Base-by-base conservation (phyloP, 2,888 invertebrate genomes). In the Yponomeuta evonymella region DNA sequence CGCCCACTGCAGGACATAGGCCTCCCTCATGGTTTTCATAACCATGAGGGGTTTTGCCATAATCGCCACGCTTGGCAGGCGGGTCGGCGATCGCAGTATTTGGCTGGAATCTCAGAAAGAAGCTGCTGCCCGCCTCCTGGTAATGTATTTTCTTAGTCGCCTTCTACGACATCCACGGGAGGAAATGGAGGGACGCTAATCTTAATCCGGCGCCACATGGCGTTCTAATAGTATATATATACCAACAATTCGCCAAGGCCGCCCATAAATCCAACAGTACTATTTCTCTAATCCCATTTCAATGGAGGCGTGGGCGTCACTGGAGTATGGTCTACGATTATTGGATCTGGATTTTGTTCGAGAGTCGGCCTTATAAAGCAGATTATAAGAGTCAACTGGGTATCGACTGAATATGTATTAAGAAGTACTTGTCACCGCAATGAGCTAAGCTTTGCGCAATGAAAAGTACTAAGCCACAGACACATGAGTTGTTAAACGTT, bases 221-320 rank as follows among this genome's bases (percentile, higher is more conserved):
- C 23, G 23, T 23, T 23, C 23, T 23, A 23, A 23, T 23, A 23
- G 1, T 23, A 23, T 23, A 23, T 23, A 23, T 23, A 23, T 23
- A 58, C 51, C 51, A 58, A 5, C 51, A 58, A 58, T 58, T 58
- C 15, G 51, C 51, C 51, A 58, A 58, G 51, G 51, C 51, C 51
- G 51, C 51, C 12, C 15, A 58, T 58, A 58, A 58, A 58, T 58
- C 15, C 15, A 58, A 58, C 51, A 58, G 15, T 15, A 58, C 51
- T 58, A 58, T 58, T 58, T 58, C 51, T 58, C 51, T 58, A 58
- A 58, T 58, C 51, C 51, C 51, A 58, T 58, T 58, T 58, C 51
- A 58, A 58, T 58, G 15, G 5, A 12, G 1, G 15, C 2, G 51
- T 58, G 51, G 51, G 51, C 51, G 51, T 58, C 51, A 58, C 51